These are phyloP conservation scores for Lepisosteus osseus DNA, from an alignment of 2,113 vertebrate genomes.

Conservation along the genomic window DNA sequence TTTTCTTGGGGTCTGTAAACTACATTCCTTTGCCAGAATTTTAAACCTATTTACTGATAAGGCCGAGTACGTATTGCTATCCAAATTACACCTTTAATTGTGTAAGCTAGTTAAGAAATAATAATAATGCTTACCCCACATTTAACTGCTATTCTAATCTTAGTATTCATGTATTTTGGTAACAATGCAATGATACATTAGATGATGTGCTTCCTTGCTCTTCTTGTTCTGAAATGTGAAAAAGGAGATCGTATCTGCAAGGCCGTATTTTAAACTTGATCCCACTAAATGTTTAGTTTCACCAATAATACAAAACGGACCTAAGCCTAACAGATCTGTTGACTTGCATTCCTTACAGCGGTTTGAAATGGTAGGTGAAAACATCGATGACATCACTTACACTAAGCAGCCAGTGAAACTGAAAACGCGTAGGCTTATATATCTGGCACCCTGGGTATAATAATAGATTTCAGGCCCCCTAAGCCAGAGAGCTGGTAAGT, in stretches of 20 bases:
- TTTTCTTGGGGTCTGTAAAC: not conserved
- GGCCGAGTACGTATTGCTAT: not conserved
- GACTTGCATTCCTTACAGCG: no score
- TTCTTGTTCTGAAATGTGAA: not conserved
- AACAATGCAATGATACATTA: not conserved
- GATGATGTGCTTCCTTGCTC: not conserved
- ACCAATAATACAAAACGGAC: no score
- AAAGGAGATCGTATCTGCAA: not conserved
- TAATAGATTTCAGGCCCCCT: not conserved
- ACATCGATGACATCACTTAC: no score
- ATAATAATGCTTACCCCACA: no score
- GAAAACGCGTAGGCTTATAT: not conserved
- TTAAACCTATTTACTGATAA: constrained; percentile 9
- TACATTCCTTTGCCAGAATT: not conserved
- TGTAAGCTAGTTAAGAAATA: not conserved
- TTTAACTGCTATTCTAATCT: no score
- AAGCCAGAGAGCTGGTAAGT: not conserved
- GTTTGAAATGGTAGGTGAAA: no score
- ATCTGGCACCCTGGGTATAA: not conserved
- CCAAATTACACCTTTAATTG: constrained; percentile 13
- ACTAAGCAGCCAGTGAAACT: not conserved
- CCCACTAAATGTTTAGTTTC: no score
- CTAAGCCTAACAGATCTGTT: no score
- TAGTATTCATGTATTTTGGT: not conserved
- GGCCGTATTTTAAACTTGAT: no score